A percentile compares a stretch with the other conserved stretches of the same genome.
Evolutionary conservation across 1,140 invertebrate species (phyloP).

Genomic region (Bombus consobrinus): DNA sequence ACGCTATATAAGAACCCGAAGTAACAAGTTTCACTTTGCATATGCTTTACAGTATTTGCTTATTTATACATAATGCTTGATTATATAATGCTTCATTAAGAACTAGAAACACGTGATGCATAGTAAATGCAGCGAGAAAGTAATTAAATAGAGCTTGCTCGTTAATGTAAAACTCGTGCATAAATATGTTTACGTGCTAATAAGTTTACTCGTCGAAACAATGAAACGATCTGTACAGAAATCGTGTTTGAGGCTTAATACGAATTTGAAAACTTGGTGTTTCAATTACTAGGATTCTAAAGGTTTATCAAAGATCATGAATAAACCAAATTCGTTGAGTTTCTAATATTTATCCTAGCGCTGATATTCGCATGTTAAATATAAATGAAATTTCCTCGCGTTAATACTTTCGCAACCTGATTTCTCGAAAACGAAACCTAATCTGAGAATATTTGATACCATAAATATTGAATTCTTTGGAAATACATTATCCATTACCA

Average conservation of each 20-base stretch:
- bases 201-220: not conserved
- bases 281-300: too few relatives aligned
- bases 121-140: not conserved
- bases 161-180: not conserved
- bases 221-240: not conserved
- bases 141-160: not conserved
- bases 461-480: not conserved
- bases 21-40: not conserved
- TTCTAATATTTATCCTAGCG: not conserved
- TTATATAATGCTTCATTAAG: constrained; percentile 1
- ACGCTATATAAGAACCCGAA: too few relatives aligned
- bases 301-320: not conserved
- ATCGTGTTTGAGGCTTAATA: not conserved
- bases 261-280: too few relatives aligned
- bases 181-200: not conserved
- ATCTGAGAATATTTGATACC: not conserved
- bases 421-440: not conserved
- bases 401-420: not conserved
- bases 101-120: not conserved
- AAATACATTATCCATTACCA: not conserved
- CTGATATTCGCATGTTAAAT: not conserved
- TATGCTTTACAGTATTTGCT: not conserved
- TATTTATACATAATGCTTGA: not conserved
- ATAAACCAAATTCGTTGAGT: not conserved
- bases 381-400: not conserved